Evolutionary conservation across 2,113 vertebrate species (phyloP), one percentile per base, ranked within the genome.

Genomic region (Verasper variegatus): DNA sequence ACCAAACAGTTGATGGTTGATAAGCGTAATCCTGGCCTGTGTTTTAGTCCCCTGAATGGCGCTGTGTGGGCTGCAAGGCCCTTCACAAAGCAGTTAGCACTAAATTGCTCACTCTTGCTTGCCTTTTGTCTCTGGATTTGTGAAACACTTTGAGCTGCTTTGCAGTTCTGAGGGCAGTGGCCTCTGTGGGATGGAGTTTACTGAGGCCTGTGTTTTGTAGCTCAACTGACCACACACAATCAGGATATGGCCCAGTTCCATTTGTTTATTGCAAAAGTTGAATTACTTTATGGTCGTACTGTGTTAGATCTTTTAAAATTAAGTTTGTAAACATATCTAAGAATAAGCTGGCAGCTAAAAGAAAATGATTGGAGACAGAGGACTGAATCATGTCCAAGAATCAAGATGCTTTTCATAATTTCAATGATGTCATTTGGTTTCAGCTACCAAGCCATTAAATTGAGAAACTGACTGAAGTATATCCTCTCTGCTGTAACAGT

Each of bases 51-150:
- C 77, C 77, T 88, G 84, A 89, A 87, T 89, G 84, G 81, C 68
- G 76, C 74, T 82, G 88, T 90, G 91, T 91, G 91, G 90, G 89
- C 84, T 77, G 87, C 24, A 54, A 86, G 87, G 86, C 83, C 81
- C 88, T 92, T 90, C 80, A 92, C 84, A 83, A 91, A 89, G 88
- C 86, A 84, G 83, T 82, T 57, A 72, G 70, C 78, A 59, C 81
- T 86, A 88, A 93, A 92, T 92, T 89, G 83, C 81, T 89, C 85
- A 71, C 89, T 92, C 84, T 87, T 88, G 77, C 81, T 91, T 68
- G 84, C 87, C 87, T 90, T 93, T 93, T 92, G 89, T 92, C 87
- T 91, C 66, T 89, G 86, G 86, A 91, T 93, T 92, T 93, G 72
- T 74, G 76, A 74, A 87, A 87, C 86, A 87, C 84, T 91, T 89